Evolutionary conservation across 2,113 vertebrate species (phyloP), one percentile per base, ranked within the genome.

Genomic region (Pleuronectes platessa): DNA sequence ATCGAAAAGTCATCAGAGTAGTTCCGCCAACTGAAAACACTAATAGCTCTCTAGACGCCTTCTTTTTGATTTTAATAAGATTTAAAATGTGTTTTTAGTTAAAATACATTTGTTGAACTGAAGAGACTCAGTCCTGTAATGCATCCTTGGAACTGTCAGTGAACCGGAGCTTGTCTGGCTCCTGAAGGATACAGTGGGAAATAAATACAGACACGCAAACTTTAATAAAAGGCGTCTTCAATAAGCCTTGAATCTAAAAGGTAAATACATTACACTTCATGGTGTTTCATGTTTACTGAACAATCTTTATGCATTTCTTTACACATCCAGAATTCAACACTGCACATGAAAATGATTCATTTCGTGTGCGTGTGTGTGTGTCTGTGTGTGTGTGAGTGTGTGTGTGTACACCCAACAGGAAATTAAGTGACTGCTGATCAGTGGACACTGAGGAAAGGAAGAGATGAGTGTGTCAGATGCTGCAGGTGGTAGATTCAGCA

Each of bases 401-500:
- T 53, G 47, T 21, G 66, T 71, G 1, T 49, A 18, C 68, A 60
- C 45, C 69, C 53, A 13, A 82, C 86, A 90, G 89, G 88, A 92
- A 86, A 91, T 90, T 76, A 91, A 88, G 60, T 49, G 60, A 63
- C 86, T 70, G 71, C 77, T 80, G 83, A 87, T 87, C 75, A 71
- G 73, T 67, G 62, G 61, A 70, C 74, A 71, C 69, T 61, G 31
- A 78, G 75, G 72, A 82, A 75, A 67, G 59, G 37, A 81, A 79
- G 58, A 68, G 78, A 71, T 26, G 74, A 61, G 69, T 60, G 63
- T 79, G 79, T 81, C 81, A 68, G 71, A 68, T 40, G 75, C 61
- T 61, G 69, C 67, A 66, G 74, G 72, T 72, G 63, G 5, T 71
- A 49, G 71, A 68, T 64, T 71, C 74, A 78, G 40, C 0, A 49